phyloP scores from a whole-genome alignment of 2,888 invertebrate genomes.

The Ernsta delagoae region DNA sequence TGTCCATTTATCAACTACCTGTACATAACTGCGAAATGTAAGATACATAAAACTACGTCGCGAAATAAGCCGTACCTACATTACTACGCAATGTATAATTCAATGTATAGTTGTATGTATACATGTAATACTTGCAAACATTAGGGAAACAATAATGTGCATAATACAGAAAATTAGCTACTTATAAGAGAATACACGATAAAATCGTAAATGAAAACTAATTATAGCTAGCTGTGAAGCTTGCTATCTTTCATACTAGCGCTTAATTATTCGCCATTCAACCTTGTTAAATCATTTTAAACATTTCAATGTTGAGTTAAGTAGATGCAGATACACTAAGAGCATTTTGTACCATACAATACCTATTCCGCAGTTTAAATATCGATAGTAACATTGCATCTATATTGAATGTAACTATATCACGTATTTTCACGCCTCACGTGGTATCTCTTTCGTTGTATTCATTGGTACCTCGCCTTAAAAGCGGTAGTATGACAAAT shows the following conservation, averaged over 20 bases:
- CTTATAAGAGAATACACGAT: conserved; percentile 14
- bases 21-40: neutral
- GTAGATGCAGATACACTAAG: neutral
- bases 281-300: neutral
- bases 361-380: neutral
- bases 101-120: neutral
- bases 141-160: conserved; percentile 9
- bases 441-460: conserved; percentile 24
- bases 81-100: conserved; percentile 5
- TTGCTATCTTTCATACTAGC: neutral
- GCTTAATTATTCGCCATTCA: neutral
- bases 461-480: conserved; percentile 16
- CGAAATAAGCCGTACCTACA: conserved; percentile 1
- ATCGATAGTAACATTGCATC: neutral
- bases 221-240: conserved; percentile 7
- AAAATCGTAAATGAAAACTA: conserved; percentile 18
- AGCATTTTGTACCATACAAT: neutral
- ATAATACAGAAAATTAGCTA: conserved; percentile 23
- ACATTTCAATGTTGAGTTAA: neutral
- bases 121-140: conserved; percentile 4
- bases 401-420: neutral
- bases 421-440: neutral
- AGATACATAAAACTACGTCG: neutral
- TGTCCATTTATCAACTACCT: conserved; percentile 4
- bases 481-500: conserved; percentile 13